A percentile compares a stretch with the other conserved stretches of the same genome.
These are phyloP conservation scores for Larimichthys crocea DNA, from an alignment of 2,113 vertebrate species.

Conservation along the genomic window DNA sequence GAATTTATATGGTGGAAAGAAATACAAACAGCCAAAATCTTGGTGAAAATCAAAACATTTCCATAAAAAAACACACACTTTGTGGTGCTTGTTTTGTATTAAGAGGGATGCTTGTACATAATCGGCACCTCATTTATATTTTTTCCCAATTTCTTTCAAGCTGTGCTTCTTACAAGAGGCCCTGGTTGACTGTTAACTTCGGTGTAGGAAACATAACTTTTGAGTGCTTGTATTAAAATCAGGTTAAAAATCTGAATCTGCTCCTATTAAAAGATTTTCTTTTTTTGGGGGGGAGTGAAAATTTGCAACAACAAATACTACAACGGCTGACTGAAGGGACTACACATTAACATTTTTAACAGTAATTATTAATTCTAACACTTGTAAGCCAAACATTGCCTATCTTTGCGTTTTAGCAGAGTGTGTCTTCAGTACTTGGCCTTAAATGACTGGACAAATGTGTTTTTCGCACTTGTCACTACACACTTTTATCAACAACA, in stretches of 20 bases:
- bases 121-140: slow-evolving; percentile 25
- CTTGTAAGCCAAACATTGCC: background rate
- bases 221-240: background rate
- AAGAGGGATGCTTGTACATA: background rate
- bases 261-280: background rate
- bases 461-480: slow-evolving; percentile 37
- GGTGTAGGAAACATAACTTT: background rate
- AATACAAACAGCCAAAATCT: background rate
- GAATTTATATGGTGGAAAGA: background rate
- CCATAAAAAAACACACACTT: slow-evolving; percentile 9
- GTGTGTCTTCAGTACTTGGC: background rate
- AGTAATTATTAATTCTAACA: background rate
- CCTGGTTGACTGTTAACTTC: slow-evolving; percentile 4
- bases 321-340: background rate
- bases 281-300: background rate
- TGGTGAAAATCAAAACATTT: background rate
- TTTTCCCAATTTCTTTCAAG: background rate
- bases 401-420: background rate
- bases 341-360: background rate
- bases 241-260: background rate
- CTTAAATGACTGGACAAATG: slow-evolving; percentile 1
- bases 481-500: slow-evolving; percentile 11
- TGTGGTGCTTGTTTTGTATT: background rate
- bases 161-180: background rate
- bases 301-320: too few species aligned